A percentile compares a stretch with the other conserved stretches of the same genome.
These are phyloP conservation scores for Kryptopterus vitreolus DNA, from an alignment of 2,797 vertebrate genomes.

Conservation along the genomic window DNA sequence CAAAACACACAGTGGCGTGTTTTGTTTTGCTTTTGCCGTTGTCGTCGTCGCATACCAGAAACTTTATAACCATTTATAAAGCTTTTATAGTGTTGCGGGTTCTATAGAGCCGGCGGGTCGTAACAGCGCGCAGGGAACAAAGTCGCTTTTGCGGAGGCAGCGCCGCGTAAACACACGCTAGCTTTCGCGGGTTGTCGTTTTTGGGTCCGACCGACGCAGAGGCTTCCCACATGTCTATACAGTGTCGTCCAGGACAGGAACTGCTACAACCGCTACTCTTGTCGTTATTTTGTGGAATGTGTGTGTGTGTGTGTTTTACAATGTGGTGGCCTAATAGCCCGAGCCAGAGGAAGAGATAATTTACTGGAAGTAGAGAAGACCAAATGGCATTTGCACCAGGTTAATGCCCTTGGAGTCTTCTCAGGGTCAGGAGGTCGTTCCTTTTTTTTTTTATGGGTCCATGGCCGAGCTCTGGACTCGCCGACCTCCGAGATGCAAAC, in stretches of 20 bases:
- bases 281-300: slow-evolving; percentile 36
- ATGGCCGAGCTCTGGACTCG: slow-evolving; percentile 41
- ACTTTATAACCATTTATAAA: slow-evolving; percentile 9
- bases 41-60: slow-evolving; percentile 23
- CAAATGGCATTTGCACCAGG: slow-evolving; percentile 71
- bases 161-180: slow-evolving; percentile 35
- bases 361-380: slow-evolving; percentile 69
- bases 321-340: slow-evolving; percentile 51
- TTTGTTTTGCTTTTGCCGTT: no score
- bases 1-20: slow-evolving; percentile 14
- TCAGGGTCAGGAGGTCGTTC: slow-evolving; percentile 70
- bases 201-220: slow-evolving; percentile 36
- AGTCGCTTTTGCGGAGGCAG: slow-evolving; percentile 35
- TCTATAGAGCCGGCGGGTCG: slow-evolving; percentile 26
- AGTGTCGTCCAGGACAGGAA: slow-evolving; percentile 43
- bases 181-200: slow-evolving; percentile 18
- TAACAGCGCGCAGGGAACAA: slow-evolving; percentile 4
- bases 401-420: slow-evolving; percentile 76
- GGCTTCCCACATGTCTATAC: slow-evolving; percentile 33
- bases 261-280: slow-evolving; percentile 43
- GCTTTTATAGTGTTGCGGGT: slow-evolving; percentile 41
- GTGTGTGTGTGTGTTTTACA: slow-evolving; percentile 44
- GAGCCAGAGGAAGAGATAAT: slow-evolving; percentile 64
- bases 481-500: background rate
- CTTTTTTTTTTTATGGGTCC: slow-evolving; percentile 66